Percentiles rank a stretch among this genome's conserved stretches.
Conservation (phyloP, 2,888 invertebrate species). For the Galeopsomyia nigrocyanea region DNA sequence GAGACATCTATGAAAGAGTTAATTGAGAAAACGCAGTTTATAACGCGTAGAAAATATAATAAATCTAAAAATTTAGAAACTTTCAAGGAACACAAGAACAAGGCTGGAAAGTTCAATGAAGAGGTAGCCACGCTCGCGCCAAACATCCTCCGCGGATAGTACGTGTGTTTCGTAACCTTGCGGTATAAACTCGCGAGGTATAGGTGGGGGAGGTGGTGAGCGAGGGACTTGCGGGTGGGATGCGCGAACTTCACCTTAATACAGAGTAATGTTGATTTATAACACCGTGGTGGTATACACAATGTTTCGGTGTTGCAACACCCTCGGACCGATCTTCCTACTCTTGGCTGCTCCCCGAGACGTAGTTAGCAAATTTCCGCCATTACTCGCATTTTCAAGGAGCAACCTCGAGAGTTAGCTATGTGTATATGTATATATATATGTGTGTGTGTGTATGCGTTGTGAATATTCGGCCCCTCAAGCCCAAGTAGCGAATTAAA, state of each 20-base stretch:
- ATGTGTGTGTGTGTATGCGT: too few species aligned
- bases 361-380: conserved; percentile 47
- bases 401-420: conserved; percentile 42
- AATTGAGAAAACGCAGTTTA: background rate
- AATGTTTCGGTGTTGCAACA: conserved; percentile 51
- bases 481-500: conserved; percentile 10
- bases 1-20: too few species aligned
- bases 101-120: conserved; percentile 43
- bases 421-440: background rate
- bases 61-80: background rate
- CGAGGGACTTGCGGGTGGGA: conserved; percentile 2
- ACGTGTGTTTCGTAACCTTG: conserved; percentile 23
- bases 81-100: conserved; percentile 11
- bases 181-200: conserved; percentile 15
- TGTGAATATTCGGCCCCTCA: too few species aligned
- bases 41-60: background rate
- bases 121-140: conserved; percentile 19
- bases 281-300: conserved; percentile 33
- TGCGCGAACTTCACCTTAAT: conserved; percentile 63
- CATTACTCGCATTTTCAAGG: conserved; percentile 48
- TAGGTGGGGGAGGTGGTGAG: background rate
- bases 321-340: conserved; percentile 49
- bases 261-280: conserved; percentile 69
- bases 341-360: background rate
- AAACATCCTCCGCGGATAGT: conserved; percentile 23